Conservation (phyloP, 1,140 invertebrate genomes). For the Drosophila kanapiae region DNA sequence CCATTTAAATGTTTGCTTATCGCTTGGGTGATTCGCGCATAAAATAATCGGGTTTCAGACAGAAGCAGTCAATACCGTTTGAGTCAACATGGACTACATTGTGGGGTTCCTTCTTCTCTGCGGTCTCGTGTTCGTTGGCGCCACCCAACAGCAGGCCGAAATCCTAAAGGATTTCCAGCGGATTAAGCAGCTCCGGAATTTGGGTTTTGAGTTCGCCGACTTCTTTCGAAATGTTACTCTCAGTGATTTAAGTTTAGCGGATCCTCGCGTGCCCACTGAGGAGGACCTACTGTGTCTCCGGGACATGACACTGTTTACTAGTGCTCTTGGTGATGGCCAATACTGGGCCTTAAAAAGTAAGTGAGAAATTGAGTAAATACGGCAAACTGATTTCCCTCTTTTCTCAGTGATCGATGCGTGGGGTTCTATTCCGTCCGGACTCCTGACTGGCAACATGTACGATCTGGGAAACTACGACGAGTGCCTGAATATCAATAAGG, state of each 20-base stretch:
- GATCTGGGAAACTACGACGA: constrained; percentile 62
- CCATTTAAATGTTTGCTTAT: background rate
- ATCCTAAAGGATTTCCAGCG: constrained; percentile 2
- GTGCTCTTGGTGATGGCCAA: background rate
- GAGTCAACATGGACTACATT: constrained; percentile 11
- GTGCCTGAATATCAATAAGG: constrained; percentile 40
- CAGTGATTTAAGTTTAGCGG: constrained; percentile 13
- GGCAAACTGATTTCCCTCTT: background rate
- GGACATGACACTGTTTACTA: background rate
- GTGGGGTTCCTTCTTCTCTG: background rate
- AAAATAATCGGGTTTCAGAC: background rate
- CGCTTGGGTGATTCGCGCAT: background rate
- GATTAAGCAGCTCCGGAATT: background rate
- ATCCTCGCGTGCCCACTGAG: constrained; percentile 2
- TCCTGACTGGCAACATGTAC: constrained; percentile 17
- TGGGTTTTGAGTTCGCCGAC: constrained; percentile 26
- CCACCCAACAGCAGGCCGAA: background rate
- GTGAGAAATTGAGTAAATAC: background rate
- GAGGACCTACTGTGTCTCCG: constrained; percentile 5
- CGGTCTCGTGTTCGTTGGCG: background rate
- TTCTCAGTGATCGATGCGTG: constrained; percentile 57
- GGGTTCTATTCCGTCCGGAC: constrained; percentile 30
- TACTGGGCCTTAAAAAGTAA: constrained; percentile 24
- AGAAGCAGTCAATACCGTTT: background rate
- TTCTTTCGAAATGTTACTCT: constrained; percentile 23